phyloP scores from a whole-genome alignment of 2,797 vertebrate species.

The Echeneis naucrates region DNA sequence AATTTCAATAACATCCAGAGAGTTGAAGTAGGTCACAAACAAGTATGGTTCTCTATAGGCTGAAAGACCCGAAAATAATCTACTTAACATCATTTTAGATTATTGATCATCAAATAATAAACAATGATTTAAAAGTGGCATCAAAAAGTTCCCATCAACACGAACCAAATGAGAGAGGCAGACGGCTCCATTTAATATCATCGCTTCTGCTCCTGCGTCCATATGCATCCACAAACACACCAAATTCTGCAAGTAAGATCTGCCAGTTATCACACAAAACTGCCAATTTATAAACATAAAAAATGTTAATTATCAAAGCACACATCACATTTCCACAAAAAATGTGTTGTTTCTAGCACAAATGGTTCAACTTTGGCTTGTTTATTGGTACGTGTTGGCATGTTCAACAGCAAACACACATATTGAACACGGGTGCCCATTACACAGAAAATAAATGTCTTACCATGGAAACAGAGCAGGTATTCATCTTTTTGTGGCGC shows the following conservation, averaged over 20 bases:
- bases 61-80: slow-evolving; percentile 68
- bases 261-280: neutral
- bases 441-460: slow-evolving; percentile 30
- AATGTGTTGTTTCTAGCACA: neutral
- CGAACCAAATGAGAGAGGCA: slow-evolving; percentile 96
- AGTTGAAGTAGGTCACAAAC: slow-evolving; percentile 99
- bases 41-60: slow-evolving; percentile 98
- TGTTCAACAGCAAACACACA: neutral
- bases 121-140: neutral
- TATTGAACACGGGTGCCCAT: neutral
- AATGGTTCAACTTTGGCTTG: neutral
- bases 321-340: neutral
- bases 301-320: neutral
- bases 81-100: slow-evolving; percentile 18
- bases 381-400: neutral
- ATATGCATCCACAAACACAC: slow-evolving; percentile 97
- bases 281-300: neutral
- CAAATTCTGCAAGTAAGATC: slow-evolving; percentile 88
- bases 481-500: slow-evolving; percentile 96
- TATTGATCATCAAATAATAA: neutral
- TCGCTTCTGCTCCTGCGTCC: slow-evolving; percentile 95
- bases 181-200: slow-evolving; percentile 97
- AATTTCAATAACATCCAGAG: slow-evolving; percentile 97
- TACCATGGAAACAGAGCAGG: slow-evolving; percentile 98
- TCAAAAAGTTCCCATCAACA: slow-evolving; percentile 19